Evolutionary conservation across 2,797 vertebrate genomes (phyloP), one percentile per base, ranked within the genome.

Genomic region (Malurus splendens): DNA sequence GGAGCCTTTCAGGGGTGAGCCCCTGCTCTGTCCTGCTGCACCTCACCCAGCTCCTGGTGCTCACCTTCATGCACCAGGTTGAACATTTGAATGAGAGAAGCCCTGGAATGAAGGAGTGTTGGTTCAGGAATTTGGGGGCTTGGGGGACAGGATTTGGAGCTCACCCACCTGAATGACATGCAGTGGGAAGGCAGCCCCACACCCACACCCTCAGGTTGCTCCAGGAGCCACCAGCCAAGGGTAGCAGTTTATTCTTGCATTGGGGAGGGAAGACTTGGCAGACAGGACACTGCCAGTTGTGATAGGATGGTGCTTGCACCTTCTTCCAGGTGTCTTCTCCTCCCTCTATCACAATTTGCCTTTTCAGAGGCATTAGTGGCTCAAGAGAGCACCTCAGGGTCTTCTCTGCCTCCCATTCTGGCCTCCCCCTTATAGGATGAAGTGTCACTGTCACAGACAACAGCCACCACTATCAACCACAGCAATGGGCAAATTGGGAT

Each of bases 81-180:
- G 23, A 28, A 27, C 1, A 0, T 50, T 12, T 60, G 36, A 62
- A 45, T 0, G 0, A 59, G 64, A 86, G 32, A 17, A 36, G 15
- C 11, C 8, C 57, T 55, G 48, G 38, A 17, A 36, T 36, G 44
- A 51, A 75, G 47, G 62, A 38, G 4, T 38, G 59, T 39, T 72
- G 48, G 18, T 64, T 6, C 51, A 62, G 32, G 14, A 80, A 32
- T 28, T 55, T 15, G 57, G 32, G 11, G 12, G 3, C 38, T 14
- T 28, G 28, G 15, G 5, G 13, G 9, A 0, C 13, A 70, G 70
- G 38, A 47, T 51, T 61, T 87, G 61, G 61, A 85, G 56, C 9
- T 44, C 23, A 59, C 10, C 16, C 48, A 62, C 36, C 25, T 66
- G 32, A 93, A 60, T 8, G 27, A 22, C 33, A 22, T 0, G 0